These are phyloP conservation scores for Caenorhabditis sp. DNA, from an alignment of 2,888 invertebrate genomes.

Conservation along the genomic window DNA sequence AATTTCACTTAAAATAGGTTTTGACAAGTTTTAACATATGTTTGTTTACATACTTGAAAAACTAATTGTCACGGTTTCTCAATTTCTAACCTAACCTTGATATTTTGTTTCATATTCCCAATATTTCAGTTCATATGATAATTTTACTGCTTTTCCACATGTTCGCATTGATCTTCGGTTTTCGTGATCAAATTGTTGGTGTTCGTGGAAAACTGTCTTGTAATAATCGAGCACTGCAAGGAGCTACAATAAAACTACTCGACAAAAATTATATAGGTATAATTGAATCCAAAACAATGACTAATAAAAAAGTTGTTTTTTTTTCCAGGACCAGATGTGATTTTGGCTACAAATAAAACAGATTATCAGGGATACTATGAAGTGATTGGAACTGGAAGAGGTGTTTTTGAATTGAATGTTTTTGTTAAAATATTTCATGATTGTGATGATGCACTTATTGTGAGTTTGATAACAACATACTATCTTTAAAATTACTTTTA, in stretches of 20 bases:
- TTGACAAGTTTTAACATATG: no score
- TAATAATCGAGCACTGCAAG: constrained; percentile 47
- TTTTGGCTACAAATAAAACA: constrained; percentile 52
- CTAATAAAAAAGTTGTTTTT: constrained; percentile 10
- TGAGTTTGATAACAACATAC: constrained; percentile 10
- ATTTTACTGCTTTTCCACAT: background rate
- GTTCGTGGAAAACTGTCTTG: constrained; percentile 54
- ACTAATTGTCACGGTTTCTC: no score
- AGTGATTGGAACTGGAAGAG: constrained; percentile 51
- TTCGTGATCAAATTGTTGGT: constrained; percentile 58
- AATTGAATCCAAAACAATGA: no score
- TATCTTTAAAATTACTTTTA: no score
- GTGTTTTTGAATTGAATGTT: constrained; percentile 54
- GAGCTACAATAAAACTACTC: constrained; percentile 52
- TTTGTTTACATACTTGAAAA: no score
- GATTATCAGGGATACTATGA: constrained; percentile 56
- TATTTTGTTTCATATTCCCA: background rate
- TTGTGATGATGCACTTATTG: constrained; percentile 52
- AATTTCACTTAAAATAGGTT: no score
- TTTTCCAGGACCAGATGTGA: constrained; percentile 55
- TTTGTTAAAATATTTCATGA: constrained; percentile 43
- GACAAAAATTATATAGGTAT: constrained; percentile 59
- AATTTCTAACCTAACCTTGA: background rate
- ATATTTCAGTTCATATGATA: background rate
- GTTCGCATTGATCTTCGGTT: constrained; percentile 12